Evolutionary conservation across 2,113 vertebrate species (phyloP).

Genomic region (Tetraodon nigroviridis): DNA sequence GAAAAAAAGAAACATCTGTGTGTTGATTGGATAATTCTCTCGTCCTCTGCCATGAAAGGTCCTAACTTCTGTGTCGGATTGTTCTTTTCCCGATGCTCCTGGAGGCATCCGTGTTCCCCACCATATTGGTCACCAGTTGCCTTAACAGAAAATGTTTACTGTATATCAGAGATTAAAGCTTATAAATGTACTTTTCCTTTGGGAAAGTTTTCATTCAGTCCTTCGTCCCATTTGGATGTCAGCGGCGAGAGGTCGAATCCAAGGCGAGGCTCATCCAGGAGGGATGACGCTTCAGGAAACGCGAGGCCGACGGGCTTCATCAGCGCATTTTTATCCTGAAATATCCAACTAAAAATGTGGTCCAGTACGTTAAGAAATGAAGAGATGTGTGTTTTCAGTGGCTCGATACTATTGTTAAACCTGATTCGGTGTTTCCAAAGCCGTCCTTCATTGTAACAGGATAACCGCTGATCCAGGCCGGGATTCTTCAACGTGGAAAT

Average conservation of each 20-base stretch:
- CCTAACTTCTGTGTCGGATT: slow-evolving; percentile 14
- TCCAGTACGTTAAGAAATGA: slow-evolving; percentile 16
- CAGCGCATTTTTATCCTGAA: too few species aligned
- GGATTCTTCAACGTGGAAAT: slow-evolving; percentile 22
- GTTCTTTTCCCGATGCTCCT: slow-evolving; percentile 19
- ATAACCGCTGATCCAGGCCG: slow-evolving; percentile 12
- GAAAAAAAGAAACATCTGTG: slow-evolving; percentile 2
- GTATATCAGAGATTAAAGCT: slow-evolving; percentile 33
- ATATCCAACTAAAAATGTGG: too few species aligned
- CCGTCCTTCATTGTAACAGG: slow-evolving; percentile 21
- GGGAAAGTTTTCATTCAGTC: slow-evolving; percentile 24
- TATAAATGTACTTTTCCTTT: slow-evolving; percentile 38
- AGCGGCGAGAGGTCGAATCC: background rate
- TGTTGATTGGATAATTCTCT: slow-evolving; percentile 12
- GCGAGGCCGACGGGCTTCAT: too few species aligned
- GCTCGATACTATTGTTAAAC: slow-evolving; percentile 28
- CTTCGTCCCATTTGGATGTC: slow-evolving; percentile 9
- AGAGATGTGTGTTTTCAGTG: slow-evolving; percentile 11
- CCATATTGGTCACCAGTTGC: slow-evolving; percentile 71
- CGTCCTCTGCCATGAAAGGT: slow-evolving; percentile 5
- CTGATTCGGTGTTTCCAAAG: slow-evolving; percentile 22
- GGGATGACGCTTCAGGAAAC: too few species aligned
- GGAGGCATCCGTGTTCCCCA: slow-evolving; percentile 26
- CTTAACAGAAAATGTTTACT: slow-evolving; percentile 62
- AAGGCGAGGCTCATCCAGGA: too few species aligned